Evolutionary conservation across 2,113 vertebrate genomes (phyloP).

Genomic region (Noturus placidus): DNA sequence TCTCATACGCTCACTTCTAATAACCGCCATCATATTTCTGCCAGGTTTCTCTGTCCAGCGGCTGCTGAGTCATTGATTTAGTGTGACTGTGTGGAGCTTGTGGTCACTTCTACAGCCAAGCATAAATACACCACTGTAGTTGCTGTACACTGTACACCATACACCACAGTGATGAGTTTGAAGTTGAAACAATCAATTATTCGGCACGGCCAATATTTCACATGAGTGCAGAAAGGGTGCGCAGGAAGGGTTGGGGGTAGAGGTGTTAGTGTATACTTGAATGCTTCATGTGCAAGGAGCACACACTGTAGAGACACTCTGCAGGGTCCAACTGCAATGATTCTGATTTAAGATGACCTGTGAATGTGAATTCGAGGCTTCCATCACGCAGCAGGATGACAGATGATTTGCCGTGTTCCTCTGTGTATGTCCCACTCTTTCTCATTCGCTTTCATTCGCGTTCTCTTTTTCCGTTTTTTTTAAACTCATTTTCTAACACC

Average conservation of each 20-base stretch:
- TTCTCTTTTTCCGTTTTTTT: conserved; percentile 24
- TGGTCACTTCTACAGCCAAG: conserved; percentile 11
- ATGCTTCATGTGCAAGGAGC: conserved; percentile 26
- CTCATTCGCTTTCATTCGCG: conserved; percentile 20
- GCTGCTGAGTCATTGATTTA: conserved; percentile 42
- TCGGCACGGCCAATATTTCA: conserved; percentile 73
- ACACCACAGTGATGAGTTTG: conserved; percentile 64
- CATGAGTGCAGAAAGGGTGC: conserved; percentile 49
- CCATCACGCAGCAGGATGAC: conserved; percentile 69
- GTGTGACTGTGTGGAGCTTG: conserved; percentile 16
- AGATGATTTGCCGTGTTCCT: conserved; percentile 50
- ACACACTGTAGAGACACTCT: conserved; percentile 21
- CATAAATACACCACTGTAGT: conserved; percentile 35
- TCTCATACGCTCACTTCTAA: background rate
- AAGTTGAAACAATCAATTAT: conserved; percentile 78
- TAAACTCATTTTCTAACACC: background rate
- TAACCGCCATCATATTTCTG: conserved; percentile 34
- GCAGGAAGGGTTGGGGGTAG: background rate
- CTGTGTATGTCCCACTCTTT: background rate
- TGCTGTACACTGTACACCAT: conserved; percentile 52
- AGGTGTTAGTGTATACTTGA: conserved; percentile 23
- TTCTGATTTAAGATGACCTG: conserved; percentile 74
- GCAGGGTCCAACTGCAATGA: conserved; percentile 48
- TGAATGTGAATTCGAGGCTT: conserved; percentile 70
- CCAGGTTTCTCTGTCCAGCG: background rate